Conservation (phyloP, 2,888 invertebrate species). For the Stenolophus ochropezus region DNA sequence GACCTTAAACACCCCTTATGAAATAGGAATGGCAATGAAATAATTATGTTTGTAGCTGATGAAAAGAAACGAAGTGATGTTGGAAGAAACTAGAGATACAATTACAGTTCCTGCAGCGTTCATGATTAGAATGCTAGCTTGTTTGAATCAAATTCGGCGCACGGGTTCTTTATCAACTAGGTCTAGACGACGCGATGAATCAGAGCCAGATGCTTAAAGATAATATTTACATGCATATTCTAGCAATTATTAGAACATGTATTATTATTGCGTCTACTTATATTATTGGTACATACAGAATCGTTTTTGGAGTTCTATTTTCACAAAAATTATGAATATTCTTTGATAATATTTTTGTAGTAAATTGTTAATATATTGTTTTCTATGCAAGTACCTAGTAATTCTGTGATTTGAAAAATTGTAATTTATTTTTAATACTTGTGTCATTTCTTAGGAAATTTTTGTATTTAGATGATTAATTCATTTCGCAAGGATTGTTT, state of each 20-base stretch:
- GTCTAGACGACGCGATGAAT: constrained; percentile 51
- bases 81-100: constrained; percentile 90
- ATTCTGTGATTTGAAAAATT: constrained; percentile 34
- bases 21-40: too few relatives aligned
- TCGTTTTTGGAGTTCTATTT: not conserved
- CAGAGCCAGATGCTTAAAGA: constrained; percentile 49
- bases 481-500: constrained; percentile 3
- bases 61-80: constrained; percentile 86
- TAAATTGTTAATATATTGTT: not conserved
- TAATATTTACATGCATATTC: constrained; percentile 22
- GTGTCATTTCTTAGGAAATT: not conserved
- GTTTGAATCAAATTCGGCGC: constrained; percentile 80
- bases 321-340: constrained; percentile 16
- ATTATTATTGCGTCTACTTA: constrained; percentile 23
- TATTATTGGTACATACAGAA: constrained; percentile 10
- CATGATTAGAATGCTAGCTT: constrained; percentile 86
- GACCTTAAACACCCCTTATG: too few relatives aligned
- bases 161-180: constrained; percentile 68
- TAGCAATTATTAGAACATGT: constrained; percentile 39
- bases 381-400: constrained; percentile 6
- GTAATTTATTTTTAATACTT: constrained; percentile 9
- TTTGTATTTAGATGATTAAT: constrained; percentile 13
- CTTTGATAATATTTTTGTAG: constrained; percentile 21
- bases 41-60: constrained; percentile 77
- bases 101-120: constrained; percentile 91